Conservation (phyloP, 2,113 vertebrate genomes). For the Tyrannus savana region DNA sequence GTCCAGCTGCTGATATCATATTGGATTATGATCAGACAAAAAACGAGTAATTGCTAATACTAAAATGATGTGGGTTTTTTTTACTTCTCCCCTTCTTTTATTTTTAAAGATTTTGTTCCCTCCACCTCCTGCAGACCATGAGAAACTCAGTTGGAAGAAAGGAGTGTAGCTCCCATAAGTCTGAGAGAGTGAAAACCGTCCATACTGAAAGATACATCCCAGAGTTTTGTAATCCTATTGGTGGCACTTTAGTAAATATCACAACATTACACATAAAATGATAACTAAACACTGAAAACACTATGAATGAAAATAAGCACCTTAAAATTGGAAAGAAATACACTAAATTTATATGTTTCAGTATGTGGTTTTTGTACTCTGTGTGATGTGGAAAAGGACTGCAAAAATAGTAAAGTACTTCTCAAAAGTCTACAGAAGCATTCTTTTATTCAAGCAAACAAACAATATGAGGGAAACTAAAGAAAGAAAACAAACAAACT, state of each 20-base stretch:
- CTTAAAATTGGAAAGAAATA: neutral
- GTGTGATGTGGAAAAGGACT: neutral
- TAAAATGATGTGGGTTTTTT: neutral
- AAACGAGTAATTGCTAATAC: neutral
- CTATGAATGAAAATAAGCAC: neutral
- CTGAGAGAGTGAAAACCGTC: neutral
- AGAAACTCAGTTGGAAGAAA: neutral
- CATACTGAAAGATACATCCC: neutral
- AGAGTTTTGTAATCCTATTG: neutral
- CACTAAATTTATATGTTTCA: neutral
- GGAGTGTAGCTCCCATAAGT: neutral
- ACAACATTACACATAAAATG: neutral
- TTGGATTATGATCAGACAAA: neutral
- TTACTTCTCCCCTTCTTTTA: neutral
- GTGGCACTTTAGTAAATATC: neutral
- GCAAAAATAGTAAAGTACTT: neutral
- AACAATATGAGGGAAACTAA: neutral
- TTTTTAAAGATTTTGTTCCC: neutral
- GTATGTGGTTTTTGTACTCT: neutral
- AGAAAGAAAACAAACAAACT: neutral
- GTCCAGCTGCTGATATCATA: constrained; percentile 16
- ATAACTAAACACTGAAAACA: neutral
- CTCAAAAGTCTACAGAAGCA: neutral
- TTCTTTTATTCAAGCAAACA: neutral
- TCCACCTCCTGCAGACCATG: neutral